A percentile compares a stretch with the other conserved stretches of the same genome.
Evolutionary conservation across 2,113 vertebrate genomes (phyloP).

Genomic region (Paracanthobrama guichenoti): DNA sequence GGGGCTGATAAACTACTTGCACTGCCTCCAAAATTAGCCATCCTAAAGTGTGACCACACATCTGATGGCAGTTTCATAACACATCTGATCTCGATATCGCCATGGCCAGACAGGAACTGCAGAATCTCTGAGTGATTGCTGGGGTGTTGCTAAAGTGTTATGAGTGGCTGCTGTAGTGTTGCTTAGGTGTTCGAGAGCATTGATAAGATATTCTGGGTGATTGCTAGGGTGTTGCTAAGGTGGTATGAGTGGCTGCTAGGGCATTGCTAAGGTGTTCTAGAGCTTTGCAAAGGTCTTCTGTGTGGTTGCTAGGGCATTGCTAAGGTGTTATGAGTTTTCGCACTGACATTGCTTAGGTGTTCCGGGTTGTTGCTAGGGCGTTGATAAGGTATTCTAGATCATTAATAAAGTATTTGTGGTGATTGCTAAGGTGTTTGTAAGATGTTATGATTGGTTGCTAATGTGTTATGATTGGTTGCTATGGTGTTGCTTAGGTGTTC

Average conservation of each 20-base stretch:
- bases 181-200: rapidly evolving
- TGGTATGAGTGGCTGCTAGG: neutral
- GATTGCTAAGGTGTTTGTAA: too few species aligned
- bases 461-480: neutral
- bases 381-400: neutral
- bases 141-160: neutral
- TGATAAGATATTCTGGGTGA: neutral
- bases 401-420: too few species aligned
- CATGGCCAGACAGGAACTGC: neutral
- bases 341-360: too few species aligned
- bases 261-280: neutral
- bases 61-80: neutral
- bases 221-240: neutral
- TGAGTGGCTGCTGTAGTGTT: neutral
- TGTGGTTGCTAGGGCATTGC: neutral
- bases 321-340: neutral
- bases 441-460: too few species aligned
- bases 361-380: too few species aligned
- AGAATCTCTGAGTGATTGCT: neutral
- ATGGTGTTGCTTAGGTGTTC: neutral
- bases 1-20: neutral
- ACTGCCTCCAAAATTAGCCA: constrained; percentile 1
- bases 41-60: constrained; percentile 25
- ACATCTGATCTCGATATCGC: neutral
- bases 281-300: too few species aligned